These are phyloP conservation scores for Scaptomyza tumidula DNA, from an alignment of 2,888 invertebrate species.

Conservation along the genomic window DNA sequence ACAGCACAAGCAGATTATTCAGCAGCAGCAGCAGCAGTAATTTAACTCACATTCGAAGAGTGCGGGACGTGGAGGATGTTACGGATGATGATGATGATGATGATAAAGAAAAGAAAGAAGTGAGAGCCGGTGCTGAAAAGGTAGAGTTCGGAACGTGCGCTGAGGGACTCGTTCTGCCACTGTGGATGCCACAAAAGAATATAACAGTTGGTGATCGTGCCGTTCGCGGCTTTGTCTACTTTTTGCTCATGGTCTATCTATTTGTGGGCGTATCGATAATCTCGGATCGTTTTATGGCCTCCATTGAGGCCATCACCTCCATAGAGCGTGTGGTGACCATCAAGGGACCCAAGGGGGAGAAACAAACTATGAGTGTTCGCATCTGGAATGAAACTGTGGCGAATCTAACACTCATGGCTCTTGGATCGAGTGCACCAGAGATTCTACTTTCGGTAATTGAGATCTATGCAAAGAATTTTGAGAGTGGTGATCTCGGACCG, in stretches of 20 bases:
- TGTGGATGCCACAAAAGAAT: constrained; percentile 94
- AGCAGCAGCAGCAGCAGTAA: constrained; percentile 6
- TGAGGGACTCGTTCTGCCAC: constrained; percentile 93
- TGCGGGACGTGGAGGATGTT: constrained; percentile 29
- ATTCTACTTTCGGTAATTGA: constrained; percentile 99
- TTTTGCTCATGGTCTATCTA: constrained; percentile 94
- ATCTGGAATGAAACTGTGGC: constrained; percentile 99
- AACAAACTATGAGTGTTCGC: constrained; percentile 94
- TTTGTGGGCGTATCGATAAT: constrained; percentile 99
- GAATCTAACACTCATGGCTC: constrained; percentile 98
- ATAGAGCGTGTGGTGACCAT: constrained; percentile 97
- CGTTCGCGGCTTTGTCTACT: constrained; percentile 95
- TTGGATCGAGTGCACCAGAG: constrained; percentile 99
- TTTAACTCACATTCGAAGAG: constrained; percentile 38
- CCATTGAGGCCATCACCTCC: constrained; percentile 99
- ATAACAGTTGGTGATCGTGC: constrained; percentile 91
- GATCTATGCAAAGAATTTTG: constrained; percentile 96
- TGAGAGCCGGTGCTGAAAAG: neutral
- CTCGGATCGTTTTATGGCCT: constrained; percentile 99
- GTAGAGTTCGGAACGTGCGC: constrained; percentile 86
- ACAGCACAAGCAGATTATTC: constrained; percentile 16
- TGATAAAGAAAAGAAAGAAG: neutral
- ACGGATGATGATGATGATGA: constrained; percentile 3
- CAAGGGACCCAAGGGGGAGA: constrained; percentile 93
- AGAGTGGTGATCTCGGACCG: constrained; percentile 98